A percentile compares a stretch with the other conserved stretches of the same genome.
Evolutionary conservation across 2,113 vertebrate species (phyloP).

Genomic region (Eurystomus gularis): DNA sequence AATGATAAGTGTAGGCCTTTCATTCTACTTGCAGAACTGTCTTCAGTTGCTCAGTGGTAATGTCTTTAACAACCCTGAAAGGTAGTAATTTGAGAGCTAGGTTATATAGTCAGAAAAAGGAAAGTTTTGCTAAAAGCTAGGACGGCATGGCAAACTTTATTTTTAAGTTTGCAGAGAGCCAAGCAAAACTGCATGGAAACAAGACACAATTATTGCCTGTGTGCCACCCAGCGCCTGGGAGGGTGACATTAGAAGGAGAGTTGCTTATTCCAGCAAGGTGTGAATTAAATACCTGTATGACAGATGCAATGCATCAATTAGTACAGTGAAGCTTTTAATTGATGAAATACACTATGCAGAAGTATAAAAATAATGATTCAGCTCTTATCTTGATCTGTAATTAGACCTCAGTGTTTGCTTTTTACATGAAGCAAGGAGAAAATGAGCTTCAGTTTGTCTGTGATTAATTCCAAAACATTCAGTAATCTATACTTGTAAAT

Average conservation of each 20-base stretch:
- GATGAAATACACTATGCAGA: neutral
- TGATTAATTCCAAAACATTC: neutral
- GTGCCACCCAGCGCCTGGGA: neutral
- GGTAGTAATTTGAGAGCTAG: neutral
- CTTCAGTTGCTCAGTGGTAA: neutral
- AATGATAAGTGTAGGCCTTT: neutral
- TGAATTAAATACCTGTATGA: neutral
- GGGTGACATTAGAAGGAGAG: neutral
- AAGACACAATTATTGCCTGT: neutral
- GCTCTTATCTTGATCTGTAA: neutral
- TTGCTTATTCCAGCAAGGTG: neutral
- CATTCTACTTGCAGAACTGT: neutral
- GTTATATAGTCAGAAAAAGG: neutral
- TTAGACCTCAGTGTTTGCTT: neutral
- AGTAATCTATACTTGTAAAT: neutral
- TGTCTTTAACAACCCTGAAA: neutral
- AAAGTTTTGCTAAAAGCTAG: neutral
- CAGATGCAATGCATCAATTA: neutral
- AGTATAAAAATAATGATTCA: neutral
- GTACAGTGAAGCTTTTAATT: neutral
- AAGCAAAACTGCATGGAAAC: neutral
- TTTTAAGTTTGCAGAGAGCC: neutral
- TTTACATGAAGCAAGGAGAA: neutral
- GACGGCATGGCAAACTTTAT: neutral
- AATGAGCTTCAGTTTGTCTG: neutral